A percentile compares a stretch with the other conserved stretches of the same genome.
Conservation (phyloP, 2,113 vertebrate genomes). For the Isurus oxyrinchus region DNA sequence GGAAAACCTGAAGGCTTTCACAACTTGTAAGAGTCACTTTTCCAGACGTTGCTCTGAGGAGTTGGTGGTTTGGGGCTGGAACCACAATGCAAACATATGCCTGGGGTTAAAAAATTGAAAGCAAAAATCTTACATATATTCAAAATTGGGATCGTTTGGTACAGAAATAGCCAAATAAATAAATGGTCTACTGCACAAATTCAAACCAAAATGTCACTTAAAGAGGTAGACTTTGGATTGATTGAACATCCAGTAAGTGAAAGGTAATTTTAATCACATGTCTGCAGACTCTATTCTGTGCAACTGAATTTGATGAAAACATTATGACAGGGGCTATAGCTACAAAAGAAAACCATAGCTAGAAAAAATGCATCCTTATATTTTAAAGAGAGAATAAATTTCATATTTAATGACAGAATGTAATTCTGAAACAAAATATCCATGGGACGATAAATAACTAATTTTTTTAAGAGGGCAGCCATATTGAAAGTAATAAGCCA, state of each 20-base stretch:
- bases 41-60: slow-evolving; percentile 33
- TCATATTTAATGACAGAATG: slow-evolving; percentile 50
- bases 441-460: slow-evolving; percentile 65
- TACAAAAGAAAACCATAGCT: slow-evolving; percentile 42
- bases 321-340: not conserved
- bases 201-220: not conserved
- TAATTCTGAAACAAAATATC: slow-evolving; percentile 67
- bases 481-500: slow-evolving; percentile 58
- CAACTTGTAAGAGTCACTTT: slow-evolving; percentile 38
- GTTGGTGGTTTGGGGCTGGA: slow-evolving; percentile 33
- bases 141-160: not conserved
- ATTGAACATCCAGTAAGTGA: slow-evolving; percentile 6
- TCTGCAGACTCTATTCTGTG: slow-evolving; percentile 3
- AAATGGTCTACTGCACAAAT: slow-evolving; percentile 5
- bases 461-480: slow-evolving; percentile 73
- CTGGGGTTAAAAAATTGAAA: slow-evolving; percentile 20
- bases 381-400: slow-evolving; percentile 57
- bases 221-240: slow-evolving; percentile 16
- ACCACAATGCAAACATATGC: slow-evolving; percentile 27
- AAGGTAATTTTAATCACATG: slow-evolving; percentile 33
- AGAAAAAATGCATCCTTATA: slow-evolving; percentile 51
- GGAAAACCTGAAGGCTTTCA: slow-evolving; percentile 66
- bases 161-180: slow-evolving; percentile 9
- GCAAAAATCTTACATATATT: not conserved
- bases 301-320: slow-evolving; percentile 32